These are phyloP conservation scores for Gobio occitaniae DNA, from an alignment of 2,797 vertebrate species.

Conservation along the genomic window DNA sequence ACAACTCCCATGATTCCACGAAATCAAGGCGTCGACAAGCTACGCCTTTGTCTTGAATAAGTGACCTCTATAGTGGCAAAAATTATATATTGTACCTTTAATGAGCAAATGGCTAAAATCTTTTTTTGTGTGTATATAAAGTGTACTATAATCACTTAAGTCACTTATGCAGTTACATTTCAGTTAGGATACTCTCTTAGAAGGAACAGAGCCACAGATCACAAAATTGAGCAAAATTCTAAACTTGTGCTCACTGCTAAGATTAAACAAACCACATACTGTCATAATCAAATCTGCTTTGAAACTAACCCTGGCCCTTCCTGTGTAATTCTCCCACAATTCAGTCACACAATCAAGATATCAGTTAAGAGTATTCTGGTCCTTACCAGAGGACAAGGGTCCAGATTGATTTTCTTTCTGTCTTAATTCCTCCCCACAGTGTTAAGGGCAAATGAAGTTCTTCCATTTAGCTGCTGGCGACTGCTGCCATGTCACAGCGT, in stretches of 20 bases:
- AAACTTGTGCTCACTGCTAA: too few species aligned
- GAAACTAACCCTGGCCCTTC: constrained; percentile 20
- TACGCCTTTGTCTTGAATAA: too few species aligned
- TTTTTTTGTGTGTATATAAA: too few species aligned
- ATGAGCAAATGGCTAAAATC: too few species aligned
- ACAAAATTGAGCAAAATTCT: background rate
- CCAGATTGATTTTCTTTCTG: constrained; percentile 48
- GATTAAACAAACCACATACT: background rate
- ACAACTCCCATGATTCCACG: too few species aligned
- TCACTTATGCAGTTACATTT: background rate
- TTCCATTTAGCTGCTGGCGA: constrained; percentile 42
- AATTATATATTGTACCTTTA: too few species aligned
- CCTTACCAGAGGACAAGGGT: constrained; percentile 58
- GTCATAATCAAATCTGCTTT: constrained; percentile 32
- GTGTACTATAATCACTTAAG: background rate
- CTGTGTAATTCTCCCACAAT: constrained; percentile 43
- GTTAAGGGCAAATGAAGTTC: constrained; percentile 42
- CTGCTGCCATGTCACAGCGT: constrained; percentile 32
- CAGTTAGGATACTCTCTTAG: background rate
- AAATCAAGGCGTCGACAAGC: too few species aligned
- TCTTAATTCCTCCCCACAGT: constrained; percentile 47
- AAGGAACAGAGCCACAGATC: background rate
- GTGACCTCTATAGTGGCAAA: too few species aligned
- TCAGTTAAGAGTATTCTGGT: constrained; percentile 61
- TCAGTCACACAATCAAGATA: constrained; percentile 63